Base-by-base conservation (phyloP, 1,140 invertebrate species). In the Fopius arisanus region DNA sequence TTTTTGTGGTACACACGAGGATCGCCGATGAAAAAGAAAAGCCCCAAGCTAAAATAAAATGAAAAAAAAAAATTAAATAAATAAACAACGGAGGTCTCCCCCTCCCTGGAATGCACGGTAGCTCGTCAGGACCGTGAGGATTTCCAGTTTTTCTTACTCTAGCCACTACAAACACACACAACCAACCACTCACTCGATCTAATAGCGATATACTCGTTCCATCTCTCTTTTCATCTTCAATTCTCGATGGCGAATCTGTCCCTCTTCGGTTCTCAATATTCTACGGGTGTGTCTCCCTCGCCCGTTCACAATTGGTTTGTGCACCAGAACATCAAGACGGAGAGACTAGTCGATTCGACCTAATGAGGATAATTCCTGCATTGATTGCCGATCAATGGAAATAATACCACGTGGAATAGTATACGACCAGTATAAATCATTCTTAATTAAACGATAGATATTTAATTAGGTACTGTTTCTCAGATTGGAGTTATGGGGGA, bases 321-420 rank as follows among this genome's bases (percentile, higher is more conserved):
- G 33, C 9, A 37, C 33, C n/a, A 19, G 28, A 37, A 33, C 6
- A 65, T 12, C 3, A 2, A 31, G 19, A 59, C 23, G 26, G 67
- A 76, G 75, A 81, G 73, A 79, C 62, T 72, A 76, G 43, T 75
- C 76, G 74, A 83, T 26, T 84, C 82, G 78, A 82, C 80, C 82
- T 86, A 86, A 86, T 86, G 85, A 86, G 85, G 82, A 83, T 86
- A 86, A 86, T 86, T 86, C 85, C 82, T 86, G 84, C 82, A 85
- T 86, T 81, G 83, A 86, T 85, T 83, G 83, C 78, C 82, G 68
- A 78, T 78, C 28, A 74, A 29, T 77, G 78, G 29, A 62, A n/a
- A 12, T n/a, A 37, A 40, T 70, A 54, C 16, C 0, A n/a, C 59
- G 16, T 10, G 12, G 12, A 23, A 26, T n/a, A 37, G 48, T 37